Percentiles rank a stretch among this genome's conserved stretches.
These are phyloP conservation scores for Lerema accius DNA, from an alignment of 1,140 invertebrate species.

Conservation along the genomic window DNA sequence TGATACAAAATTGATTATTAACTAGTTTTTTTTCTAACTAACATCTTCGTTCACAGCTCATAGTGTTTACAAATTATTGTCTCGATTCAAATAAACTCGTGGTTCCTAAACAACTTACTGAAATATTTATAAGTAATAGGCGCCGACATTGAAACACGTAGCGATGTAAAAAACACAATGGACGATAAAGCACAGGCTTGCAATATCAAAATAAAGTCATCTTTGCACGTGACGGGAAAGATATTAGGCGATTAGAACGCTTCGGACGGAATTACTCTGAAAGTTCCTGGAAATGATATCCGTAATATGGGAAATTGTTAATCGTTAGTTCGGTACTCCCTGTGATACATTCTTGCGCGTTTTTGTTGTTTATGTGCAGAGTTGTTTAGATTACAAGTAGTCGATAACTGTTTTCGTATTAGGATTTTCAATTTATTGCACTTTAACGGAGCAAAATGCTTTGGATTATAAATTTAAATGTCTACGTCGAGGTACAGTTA, in stretches of 20 bases:
- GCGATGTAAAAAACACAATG: conserved; percentile 65
- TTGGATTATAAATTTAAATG: too few relatives aligned
- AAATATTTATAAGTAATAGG: conserved; percentile 50
- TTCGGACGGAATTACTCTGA: conserved; percentile 47
- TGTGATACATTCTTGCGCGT: conserved; percentile 41
- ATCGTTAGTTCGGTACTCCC: not conserved
- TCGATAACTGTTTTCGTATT: not conserved
- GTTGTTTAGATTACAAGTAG: not conserved
- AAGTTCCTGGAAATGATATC: conserved; percentile 57
- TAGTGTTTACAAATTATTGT: too few relatives aligned
- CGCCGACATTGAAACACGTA: conserved; percentile 65
- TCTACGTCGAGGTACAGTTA: too few relatives aligned
- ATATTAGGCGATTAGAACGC: conserved; percentile 34
- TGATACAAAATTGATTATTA: too few relatives aligned
- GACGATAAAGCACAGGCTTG: conserved; percentile 65
- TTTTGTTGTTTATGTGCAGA: not conserved
- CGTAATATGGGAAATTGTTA: conserved; percentile 55
- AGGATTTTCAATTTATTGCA: not conserved
- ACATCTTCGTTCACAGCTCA: too few relatives aligned
- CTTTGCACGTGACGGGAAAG: conserved; percentile 68
- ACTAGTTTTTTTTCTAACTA: too few relatives aligned
- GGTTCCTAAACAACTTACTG: conserved; percentile 40
- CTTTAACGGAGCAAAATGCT: too few relatives aligned
- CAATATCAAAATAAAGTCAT: conserved; percentile 80
- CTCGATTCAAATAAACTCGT: conserved; percentile 5